Evolutionary conservation across 2,888 invertebrate species (phyloP), one percentile per base, ranked within the genome.

Genomic region (Ophion costatus): DNA sequence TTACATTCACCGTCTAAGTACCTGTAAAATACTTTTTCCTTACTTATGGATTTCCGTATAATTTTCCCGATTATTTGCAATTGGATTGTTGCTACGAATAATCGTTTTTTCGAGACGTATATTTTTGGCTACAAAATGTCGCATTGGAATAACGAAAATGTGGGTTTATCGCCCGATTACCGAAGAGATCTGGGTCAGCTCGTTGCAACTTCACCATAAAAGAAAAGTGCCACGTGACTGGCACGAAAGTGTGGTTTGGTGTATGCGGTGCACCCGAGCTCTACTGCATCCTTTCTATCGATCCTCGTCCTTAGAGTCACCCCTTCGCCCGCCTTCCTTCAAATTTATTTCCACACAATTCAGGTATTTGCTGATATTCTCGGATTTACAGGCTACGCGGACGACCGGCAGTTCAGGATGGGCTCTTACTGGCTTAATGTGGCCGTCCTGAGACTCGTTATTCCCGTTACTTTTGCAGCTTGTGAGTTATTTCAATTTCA

Each of bases 401-500:
- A 79, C 86, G 81, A 86, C 59, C 87, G 82, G 82, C 70, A 85
- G 86, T 80, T 76, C 69, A 92, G 86, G 85, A 95, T 95, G 95
- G 93, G 93, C 61, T 94, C 93, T 82, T 95, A 94, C 88, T 93
- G 94, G 91, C 88, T 95, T 76, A 94, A 94, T 88, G 92, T 94
- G 74, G 91, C 94, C 88, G 92, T 95, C 63, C 91, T 95, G 90
- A 93, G 95, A 92, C 92, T 95, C 87, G 91, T 94, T 78, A 93
- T 95, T 88, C 95, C 95, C 80, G 90, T 94, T 82, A 92, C 95
- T 84, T 94, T 95, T 69, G 91, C 94, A 88, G 94, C 94, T 91
- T 94, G 95, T 95, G 92, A 95, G 95, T 64, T 33, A 42, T 22
- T 22, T 20, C 1, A 33, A 57, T 57, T 29, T 38, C 9, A 14